A percentile compares a stretch with the other conserved stretches of the same genome.
These are phyloP conservation scores for Ceyx melanurus DNA, from an alignment of 2,113 vertebrate species.

Conservation along the genomic window DNA sequence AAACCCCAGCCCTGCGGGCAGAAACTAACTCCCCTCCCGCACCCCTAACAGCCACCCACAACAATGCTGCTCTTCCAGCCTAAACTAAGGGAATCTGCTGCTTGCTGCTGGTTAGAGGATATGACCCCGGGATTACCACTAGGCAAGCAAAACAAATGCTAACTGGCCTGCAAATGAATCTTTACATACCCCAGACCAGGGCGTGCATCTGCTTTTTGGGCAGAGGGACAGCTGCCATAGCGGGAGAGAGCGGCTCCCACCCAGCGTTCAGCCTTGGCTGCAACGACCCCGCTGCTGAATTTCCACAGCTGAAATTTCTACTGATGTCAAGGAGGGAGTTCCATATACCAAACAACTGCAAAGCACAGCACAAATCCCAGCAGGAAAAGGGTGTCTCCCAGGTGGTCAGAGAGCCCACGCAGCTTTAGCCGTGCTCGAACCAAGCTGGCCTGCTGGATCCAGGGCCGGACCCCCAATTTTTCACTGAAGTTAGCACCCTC, in stretches of 20 bases:
- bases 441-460: background rate
- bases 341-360: background rate
- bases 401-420: background rate
- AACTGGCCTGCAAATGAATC: background rate
- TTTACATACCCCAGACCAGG: background rate
- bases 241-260: background rate
- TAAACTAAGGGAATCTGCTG: background rate
- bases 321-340: background rate
- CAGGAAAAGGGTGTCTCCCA: background rate
- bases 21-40: background rate
- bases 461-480: background rate
- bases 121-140: background rate
- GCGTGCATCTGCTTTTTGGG: conserved; percentile 44
- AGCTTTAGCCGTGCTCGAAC: background rate
- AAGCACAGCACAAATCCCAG: background rate
- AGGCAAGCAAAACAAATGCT: background rate
- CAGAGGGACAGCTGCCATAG: conserved; percentile 46
- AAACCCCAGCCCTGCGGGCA: background rate
- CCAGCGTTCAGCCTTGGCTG: background rate
- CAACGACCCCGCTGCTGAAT: background rate
- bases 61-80: background rate
- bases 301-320: background rate
- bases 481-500: background rate
- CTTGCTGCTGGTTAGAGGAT: background rate
- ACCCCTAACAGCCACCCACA: fast-evolving